Evolutionary conservation across 2,888 invertebrate species (phyloP).

Genomic region (Frankliniella intonsa): DNA sequence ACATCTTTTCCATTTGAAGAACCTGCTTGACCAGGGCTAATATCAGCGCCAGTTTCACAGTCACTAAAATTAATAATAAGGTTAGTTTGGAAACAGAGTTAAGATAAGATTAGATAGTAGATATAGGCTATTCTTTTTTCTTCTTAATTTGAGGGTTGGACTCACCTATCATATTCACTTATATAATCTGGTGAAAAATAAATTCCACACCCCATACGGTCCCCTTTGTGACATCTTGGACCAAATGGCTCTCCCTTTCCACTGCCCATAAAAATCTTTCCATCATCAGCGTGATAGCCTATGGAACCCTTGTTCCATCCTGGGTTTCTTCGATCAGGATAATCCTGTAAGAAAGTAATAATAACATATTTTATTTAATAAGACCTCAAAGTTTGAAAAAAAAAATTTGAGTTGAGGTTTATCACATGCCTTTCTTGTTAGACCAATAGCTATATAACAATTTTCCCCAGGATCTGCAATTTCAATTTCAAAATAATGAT

Average conservation of each 20-base stretch:
- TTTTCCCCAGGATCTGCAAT: slow-evolving; percentile 52
- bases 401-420: neutral
- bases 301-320: slow-evolving; percentile 55
- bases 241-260: slow-evolving; percentile 52
- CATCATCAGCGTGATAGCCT: slow-evolving; percentile 55
- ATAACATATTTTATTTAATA: slow-evolving; percentile 12
- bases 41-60: slow-evolving; percentile 35
- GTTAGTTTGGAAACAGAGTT: neutral
- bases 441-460: slow-evolving; percentile 53
- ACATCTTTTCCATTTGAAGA: slow-evolving; percentile 38
- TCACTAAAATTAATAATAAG: slow-evolving; percentile 34
- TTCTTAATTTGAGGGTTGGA: neutral
- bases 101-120: neutral
- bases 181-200: slow-evolving; percentile 47
- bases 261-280: slow-evolving; percentile 49
- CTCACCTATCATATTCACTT: slow-evolving; percentile 38
- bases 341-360: slow-evolving; percentile 45
- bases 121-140: neutral
- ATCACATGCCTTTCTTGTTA: slow-evolving; percentile 48
- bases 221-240: slow-evolving; percentile 51
- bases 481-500: slow-evolving; percentile 54
- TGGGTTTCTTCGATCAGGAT: slow-evolving; percentile 51
- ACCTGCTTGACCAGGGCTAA: neutral
- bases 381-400: slow-evolving; percentile 29
- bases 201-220: slow-evolving; percentile 54